Conservation (phyloP, 2,797 vertebrate species). For the Spheniscus humboldti region DNA sequence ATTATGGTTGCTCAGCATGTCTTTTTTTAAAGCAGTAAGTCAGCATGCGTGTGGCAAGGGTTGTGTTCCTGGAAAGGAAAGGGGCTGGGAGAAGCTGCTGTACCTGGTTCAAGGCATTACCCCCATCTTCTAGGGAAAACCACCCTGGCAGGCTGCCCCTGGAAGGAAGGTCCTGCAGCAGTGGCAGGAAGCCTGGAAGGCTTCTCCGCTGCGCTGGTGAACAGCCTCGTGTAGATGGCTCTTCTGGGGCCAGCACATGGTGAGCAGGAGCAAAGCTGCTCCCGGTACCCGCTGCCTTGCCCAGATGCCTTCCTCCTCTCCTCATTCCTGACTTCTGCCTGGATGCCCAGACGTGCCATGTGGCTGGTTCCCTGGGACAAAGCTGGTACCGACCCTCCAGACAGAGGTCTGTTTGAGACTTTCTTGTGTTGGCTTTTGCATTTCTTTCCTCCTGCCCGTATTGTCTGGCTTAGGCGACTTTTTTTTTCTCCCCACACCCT, state of each 20-base stretch:
- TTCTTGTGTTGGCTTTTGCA: neutral
- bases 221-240: neutral
- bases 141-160: neutral
- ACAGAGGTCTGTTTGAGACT: neutral
- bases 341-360: fast-evolving
- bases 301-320: neutral
- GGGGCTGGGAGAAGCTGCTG: neutral
- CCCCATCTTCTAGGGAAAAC: neutral
- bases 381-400: neutral
- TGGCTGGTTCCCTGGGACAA: neutral
- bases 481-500: neutral
- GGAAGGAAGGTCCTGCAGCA: neutral
- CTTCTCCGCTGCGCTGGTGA: neutral
- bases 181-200: neutral
- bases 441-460: neutral
- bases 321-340: neutral
- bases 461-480: neutral
- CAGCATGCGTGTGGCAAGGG: neutral
- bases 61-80: neutral
- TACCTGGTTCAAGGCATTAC: neutral
- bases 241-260: neutral
- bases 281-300: neutral
- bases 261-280: neutral
- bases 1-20: fast-evolving
- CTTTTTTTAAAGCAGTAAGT: neutral